These are phyloP conservation scores for Gasteruption jaculator DNA, from an alignment of 2,888 invertebrate genomes.

Conservation along the genomic window DNA sequence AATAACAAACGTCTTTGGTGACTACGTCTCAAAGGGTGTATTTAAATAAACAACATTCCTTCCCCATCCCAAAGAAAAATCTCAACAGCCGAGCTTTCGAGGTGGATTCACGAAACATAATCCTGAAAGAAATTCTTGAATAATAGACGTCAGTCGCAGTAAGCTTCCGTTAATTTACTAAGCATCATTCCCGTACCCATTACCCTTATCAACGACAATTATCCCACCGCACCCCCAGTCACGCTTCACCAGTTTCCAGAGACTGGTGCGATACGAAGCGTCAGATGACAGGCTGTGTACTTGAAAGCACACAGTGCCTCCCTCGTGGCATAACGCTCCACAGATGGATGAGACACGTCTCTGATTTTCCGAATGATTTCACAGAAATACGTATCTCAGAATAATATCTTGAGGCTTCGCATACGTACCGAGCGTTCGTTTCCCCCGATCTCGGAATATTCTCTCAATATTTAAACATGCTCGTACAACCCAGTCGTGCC, in stretches of 20 bases:
- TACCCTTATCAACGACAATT: slow-evolving; percentile 29
- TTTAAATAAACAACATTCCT: no score
- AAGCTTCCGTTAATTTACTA: slow-evolving; percentile 28
- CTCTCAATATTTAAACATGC: no score
- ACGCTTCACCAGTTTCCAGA: no score
- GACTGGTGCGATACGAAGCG: no score
- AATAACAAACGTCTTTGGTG: no score
- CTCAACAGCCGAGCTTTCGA: slow-evolving; percentile 11
- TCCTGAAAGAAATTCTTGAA: no score
- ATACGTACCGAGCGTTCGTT: slow-evolving; percentile 15
- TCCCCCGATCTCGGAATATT: no score
- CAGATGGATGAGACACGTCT: slow-evolving; percentile 15
- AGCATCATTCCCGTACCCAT: slow-evolving; percentile 24
- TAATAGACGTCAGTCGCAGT: slow-evolving; percentile 24
- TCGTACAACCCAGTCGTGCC: no score
- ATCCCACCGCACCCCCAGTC: slow-evolving; percentile 10
- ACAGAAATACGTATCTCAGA: slow-evolving; percentile 29
- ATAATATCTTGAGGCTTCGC: slow-evolving; percentile 22
- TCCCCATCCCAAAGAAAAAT: not conserved
- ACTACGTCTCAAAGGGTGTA: no score
- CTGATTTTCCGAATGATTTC: slow-evolving; percentile 37
- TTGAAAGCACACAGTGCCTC: no score
- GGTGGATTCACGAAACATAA: slow-evolving; percentile 27
- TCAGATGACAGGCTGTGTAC: no score
- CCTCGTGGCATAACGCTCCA: no score